Base-by-base conservation (phyloP, 2,113 vertebrate genomes). In the Otocyon megalotis region DNA sequence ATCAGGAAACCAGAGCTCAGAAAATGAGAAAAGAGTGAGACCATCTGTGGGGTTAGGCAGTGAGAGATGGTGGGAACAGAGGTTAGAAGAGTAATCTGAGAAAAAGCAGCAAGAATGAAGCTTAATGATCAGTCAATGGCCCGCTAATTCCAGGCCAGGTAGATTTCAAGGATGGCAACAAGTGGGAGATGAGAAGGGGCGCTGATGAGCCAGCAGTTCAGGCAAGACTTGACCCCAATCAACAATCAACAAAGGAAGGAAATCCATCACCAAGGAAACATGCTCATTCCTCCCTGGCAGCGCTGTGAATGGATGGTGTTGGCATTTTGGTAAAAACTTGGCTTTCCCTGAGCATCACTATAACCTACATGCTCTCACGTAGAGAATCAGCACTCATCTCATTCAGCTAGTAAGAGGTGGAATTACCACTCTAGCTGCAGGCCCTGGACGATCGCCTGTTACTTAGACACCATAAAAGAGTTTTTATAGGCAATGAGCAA, bases 401-500 rank as follows among this genome's bases (percentile, higher is more conserved):
- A 37, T 88, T 69, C 63, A 67, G 76, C 43, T n/a, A 22, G 62
- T 48, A 84, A 79, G 16, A 85, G 80, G 69, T 53, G 35, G 53
- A 82, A 48, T 90, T 37, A 32, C 56, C 67, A 60, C 84, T 79
- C 32, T 85, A n/a, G 63, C 90, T 88, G 19, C 12, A 93, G 94
- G 90, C 92, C 54, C 77, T 90, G 90, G 84, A 96, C 90, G 88
- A 50, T 86, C 6, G 10, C 20, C 26, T 88, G 87, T 87, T 69
- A 92, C 60, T 95, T 62, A 72, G 89, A 65, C 8, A 56, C 67
- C 84, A 72, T 83, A 82, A 93, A 97, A 65, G 84, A 87, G 92
- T 92, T 97, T 98, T 98, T 87, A 96, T 86, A 92, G 95, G 84
- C 85, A 80, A 72, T 58, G 90, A 96, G 50, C 71, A 82, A 88